Evolutionary conservation across 2,797 vertebrate genomes (phyloP), one percentile per base, ranked within the genome.

Genomic region (Naso thynnoides): DNA sequence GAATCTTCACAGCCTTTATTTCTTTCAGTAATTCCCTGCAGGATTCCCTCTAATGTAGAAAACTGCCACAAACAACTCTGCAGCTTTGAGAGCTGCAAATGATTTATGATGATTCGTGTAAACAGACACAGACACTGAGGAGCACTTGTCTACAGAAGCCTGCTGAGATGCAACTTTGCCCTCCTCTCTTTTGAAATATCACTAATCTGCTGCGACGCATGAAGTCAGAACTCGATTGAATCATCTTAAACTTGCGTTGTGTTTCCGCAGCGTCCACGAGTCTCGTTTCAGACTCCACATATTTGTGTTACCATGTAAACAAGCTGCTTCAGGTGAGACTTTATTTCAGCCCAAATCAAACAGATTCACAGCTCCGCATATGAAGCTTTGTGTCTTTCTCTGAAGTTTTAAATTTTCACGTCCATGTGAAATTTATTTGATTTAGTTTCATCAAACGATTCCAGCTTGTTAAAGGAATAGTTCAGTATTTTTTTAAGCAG

Each of bases 181-280:
- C 16, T 10, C 10, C 13, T n/a, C 54, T 14, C 29, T 23, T 29
- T 18, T 19, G 11, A 62, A 39, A 47, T 27, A 42, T 76, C 62
- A 8, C 59, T 73, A 60, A 82, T 73, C 55, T 61, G 70, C 39
- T 78, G 15, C 42, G 75, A 74, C 70, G 61, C 65, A 5, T 16
- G 24, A 10, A 33, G 75, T 47, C 49, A 56, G 57, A 78, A 68
- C 63, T 54, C 5, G 10, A 42, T n/a, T 39, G 29, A 24, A 61
- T 56, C 66, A 70, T 5, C 21, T 49, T 21, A n/a, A 16, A n/a
- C 56, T 16, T 10, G 23, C 24, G 62, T 27, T 66, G 4, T 41
- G 3, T 13, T 59, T 44, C 31, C 54, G 44, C 36, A 0, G 53
- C 24, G 2, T 70, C 45, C 52, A 6, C 1, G 5, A 1, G 26